Base-by-base conservation (phyloP, 2,113 vertebrate species). In the Eretmochelys imbricata region DNA sequence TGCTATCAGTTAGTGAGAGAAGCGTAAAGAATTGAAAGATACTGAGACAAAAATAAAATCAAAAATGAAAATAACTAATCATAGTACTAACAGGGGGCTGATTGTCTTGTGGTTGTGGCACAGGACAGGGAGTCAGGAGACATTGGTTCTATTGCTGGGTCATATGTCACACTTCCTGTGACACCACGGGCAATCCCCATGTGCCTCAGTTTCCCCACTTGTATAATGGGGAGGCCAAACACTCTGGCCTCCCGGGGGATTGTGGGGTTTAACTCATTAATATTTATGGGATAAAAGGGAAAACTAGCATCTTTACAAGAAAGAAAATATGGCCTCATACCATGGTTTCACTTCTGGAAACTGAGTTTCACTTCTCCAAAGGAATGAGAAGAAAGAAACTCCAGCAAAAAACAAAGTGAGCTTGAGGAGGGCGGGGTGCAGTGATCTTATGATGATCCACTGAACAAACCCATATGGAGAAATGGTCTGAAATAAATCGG, bases 291-390 rank as follows among this genome's bases (percentile, higher is more conserved):
- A 93, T 96, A 94, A 96, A 93, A 96, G 69, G 9, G 81, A 50
- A 91, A 65, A 79, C 82, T 17, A 91, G 75, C 55, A 92, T 22
- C 93, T 97, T 93, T 95, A 93, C n/a, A 95, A 16, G 92, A 82
- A 93, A 87, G 65, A 87, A 86, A 93, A 96, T 87, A 75, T 96
- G 94, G 96, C 81, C 62, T 84, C 0, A 1, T 31, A 48, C 8
- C 8, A 81, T 75, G 51, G 51, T 93, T 91, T 91, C 0, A 0
- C 50, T 97, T 96, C 95, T 93, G 82, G 82, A 96, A 97, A 96
- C 54, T 0, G 2, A 91, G 93, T 97, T 97, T 96, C 92, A 93
- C 86, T 97, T 97, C 95, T 84, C 51, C 65, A 81, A 48, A 78
- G 38, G 82, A 95, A 93, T 0, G 0, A 93, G 93, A 96, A 95